phyloP scores from a whole-genome alignment of 1,140 invertebrate species.

The Ericerus pela region DNA sequence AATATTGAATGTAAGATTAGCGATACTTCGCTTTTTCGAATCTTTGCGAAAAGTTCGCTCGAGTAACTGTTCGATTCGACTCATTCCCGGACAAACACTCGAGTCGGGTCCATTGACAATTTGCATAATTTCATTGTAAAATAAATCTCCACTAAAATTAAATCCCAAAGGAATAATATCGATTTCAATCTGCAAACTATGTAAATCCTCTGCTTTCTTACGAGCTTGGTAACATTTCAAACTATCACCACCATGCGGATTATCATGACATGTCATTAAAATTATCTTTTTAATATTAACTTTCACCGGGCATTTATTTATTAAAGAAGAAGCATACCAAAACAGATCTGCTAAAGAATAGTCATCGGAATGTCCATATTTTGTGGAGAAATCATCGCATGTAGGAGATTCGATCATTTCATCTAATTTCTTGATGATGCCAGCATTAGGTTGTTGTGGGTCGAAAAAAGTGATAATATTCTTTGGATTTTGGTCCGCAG shows the following conservation, averaged over 20 bases:
- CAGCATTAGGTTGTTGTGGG: not conserved
- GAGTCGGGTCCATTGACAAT: not conserved
- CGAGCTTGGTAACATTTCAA: slow-evolving; percentile 3
- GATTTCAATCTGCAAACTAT: slow-evolving; percentile 10
- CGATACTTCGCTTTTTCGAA: slow-evolving; percentile 3
- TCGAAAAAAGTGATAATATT: slow-evolving; percentile 7
- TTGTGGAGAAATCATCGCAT: not conserved
- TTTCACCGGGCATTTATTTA: slow-evolving; percentile 14
- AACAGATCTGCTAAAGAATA: slow-evolving; percentile 6
- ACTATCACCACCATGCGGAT: not conserved
- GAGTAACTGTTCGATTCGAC: slow-evolving; percentile 10
- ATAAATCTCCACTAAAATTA: slow-evolving; percentile 3
- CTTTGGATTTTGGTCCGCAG: slow-evolving; percentile 5
- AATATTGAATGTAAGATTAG: slow-evolving; percentile 1
- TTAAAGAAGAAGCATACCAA: slow-evolving; percentile 11
- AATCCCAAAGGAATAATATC: slow-evolving; percentile 15
- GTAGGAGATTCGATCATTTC: not conserved
- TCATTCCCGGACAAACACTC: not conserved
- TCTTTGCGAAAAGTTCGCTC: slow-evolving; percentile 1
- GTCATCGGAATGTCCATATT: not conserved
- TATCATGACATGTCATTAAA: slow-evolving; percentile 14
- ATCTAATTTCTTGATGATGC: slow-evolving; percentile 11
- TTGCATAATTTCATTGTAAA: slow-evolving; percentile 8
- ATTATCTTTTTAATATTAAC: slow-evolving; percentile 10
- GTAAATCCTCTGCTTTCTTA: slow-evolving; percentile 15